A percentile compares a stretch with the other conserved stretches of the same genome.
Evolutionary conservation across 1,140 invertebrate genomes (phyloP).

Genomic region (Globodera rostochiensis): DNA sequence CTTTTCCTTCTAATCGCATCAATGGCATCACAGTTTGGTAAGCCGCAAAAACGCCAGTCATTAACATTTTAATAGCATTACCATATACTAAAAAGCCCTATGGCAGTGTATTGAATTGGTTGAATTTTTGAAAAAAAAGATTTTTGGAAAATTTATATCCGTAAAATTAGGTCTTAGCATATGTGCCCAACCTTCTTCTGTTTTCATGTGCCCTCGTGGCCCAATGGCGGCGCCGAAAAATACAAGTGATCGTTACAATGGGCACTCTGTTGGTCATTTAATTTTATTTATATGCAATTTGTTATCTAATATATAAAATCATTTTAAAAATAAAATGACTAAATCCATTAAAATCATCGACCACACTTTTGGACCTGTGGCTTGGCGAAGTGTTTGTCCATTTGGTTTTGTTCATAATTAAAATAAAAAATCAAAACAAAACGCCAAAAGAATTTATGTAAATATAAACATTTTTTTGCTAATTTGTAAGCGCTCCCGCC

Average conservation of each 20-base stretch:
- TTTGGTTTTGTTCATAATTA: slow-evolving; percentile 1
- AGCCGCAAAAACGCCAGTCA: no score
- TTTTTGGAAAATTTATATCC: no score
- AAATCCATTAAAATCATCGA: not conserved
- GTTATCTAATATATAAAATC: no score
- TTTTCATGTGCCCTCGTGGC: slow-evolving; percentile 49
- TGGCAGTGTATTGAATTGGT: no score
- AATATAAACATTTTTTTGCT: no score
- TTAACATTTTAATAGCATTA: no score
- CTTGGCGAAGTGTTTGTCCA: slow-evolving; percentile 36
- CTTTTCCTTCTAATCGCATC: slow-evolving; percentile 32
- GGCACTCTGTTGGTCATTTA: slow-evolving; percentile 38
- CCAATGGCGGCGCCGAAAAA: slow-evolving; percentile 53
- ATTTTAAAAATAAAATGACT: slow-evolving; percentile 4
- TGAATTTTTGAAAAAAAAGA: not conserved
- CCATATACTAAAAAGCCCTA: no score
- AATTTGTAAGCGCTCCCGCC: no score
- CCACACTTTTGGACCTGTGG: slow-evolving; percentile 41
- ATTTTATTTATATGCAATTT: slow-evolving; percentile 23
- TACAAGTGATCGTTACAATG: slow-evolving; percentile 48
- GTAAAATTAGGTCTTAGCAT: slow-evolving; percentile 12
- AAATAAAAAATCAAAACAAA: no score
- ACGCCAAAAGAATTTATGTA: no score
- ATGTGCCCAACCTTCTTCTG: slow-evolving; percentile 46
- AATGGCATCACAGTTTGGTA: slow-evolving; percentile 44